Conservation (phyloP, 2,888 invertebrate species). For the Teinopalpus imperialis region DNA sequence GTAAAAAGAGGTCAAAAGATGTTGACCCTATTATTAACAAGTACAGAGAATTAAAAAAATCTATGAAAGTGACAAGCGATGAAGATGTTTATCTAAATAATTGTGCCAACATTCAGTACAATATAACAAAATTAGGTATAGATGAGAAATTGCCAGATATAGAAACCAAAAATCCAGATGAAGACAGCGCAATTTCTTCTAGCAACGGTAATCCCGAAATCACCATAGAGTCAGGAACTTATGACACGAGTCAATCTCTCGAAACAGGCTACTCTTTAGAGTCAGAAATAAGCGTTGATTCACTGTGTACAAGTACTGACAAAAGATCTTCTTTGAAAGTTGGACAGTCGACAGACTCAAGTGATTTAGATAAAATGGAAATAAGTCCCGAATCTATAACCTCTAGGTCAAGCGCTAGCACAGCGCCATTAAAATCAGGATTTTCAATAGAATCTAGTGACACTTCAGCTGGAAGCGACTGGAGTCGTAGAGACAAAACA, state of each 20-base stretch:
- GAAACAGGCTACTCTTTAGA: slow-evolving; percentile 78
- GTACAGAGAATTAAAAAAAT: slow-evolving; percentile 71
- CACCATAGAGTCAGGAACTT: slow-evolving; percentile 72
- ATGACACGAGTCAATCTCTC: slow-evolving; percentile 74
- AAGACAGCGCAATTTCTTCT: slow-evolving; percentile 72
- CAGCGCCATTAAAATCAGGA: slow-evolving; percentile 78
- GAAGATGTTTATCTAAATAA: slow-evolving; percentile 70
- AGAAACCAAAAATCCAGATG: slow-evolving; percentile 72
- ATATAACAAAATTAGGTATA: slow-evolving; percentile 49
- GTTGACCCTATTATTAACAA: slow-evolving; percentile 76
- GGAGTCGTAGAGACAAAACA: slow-evolving; percentile 82
- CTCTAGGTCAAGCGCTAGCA: slow-evolving; percentile 74
- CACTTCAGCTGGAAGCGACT: slow-evolving; percentile 83
- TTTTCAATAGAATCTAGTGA: slow-evolving; percentile 85
- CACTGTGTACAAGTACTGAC: slow-evolving; percentile 79
- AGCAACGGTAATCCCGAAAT: slow-evolving; percentile 78
- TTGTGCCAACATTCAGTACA: slow-evolving; percentile 72
- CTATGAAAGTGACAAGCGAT: slow-evolving; percentile 70
- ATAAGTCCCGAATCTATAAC: slow-evolving; percentile 78
- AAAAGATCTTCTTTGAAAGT: slow-evolving; percentile 83
- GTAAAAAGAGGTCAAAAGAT: slow-evolving; percentile 73
- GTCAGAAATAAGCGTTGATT: slow-evolving; percentile 82
- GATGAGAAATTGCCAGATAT: slow-evolving; percentile 64
- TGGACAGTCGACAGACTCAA: slow-evolving; percentile 86
- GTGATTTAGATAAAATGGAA: slow-evolving; percentile 83